Conservation (phyloP, 2,113 vertebrate species). For the Octodon degus region DNA sequence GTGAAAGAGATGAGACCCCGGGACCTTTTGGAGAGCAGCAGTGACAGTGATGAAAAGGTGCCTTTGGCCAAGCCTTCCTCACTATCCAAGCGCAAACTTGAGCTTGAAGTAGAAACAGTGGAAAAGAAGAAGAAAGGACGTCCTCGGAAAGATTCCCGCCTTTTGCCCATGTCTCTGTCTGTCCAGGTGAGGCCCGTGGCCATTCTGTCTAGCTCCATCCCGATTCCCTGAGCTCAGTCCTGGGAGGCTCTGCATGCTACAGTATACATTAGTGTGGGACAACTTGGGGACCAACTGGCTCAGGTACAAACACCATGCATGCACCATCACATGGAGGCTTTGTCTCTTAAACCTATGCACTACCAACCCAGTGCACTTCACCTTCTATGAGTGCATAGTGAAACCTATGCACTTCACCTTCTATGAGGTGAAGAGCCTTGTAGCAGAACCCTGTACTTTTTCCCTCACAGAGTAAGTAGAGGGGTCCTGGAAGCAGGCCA, state of each 20-base stretch:
- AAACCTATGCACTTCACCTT: no score
- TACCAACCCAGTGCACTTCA: neutral
- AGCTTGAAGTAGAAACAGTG: conserved; percentile 92
- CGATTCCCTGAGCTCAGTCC: neutral
- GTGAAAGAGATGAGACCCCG: conserved; percentile 90
- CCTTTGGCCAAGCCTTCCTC: conserved; percentile 89
- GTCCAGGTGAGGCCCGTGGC: conserved; percentile 88
- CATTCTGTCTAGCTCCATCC: neutral
- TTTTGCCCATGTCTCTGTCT: conserved; percentile 88
- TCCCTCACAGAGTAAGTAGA: neutral
- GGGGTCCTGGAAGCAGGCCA: neutral
- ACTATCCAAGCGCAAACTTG: conserved; percentile 92
- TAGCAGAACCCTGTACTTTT: neutral
- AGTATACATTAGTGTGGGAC: neutral
- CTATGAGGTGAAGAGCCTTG: neutral
- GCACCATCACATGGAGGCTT: neutral
- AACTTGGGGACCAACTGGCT: neutral
- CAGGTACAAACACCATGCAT: no score
- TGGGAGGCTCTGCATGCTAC: neutral
- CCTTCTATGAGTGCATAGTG: no score
- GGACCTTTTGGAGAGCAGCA: conserved; percentile 94
- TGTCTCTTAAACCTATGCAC: neutral
- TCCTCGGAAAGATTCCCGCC: conserved; percentile 94
- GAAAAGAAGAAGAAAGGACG: conserved; percentile 98
- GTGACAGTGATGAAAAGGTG: conserved; percentile 97